A percentile compares a stretch with the other conserved stretches of the same genome.
Evolutionary conservation across 2,113 vertebrate species (phyloP).

Genomic region (Pogonocichla stellata): DNA sequence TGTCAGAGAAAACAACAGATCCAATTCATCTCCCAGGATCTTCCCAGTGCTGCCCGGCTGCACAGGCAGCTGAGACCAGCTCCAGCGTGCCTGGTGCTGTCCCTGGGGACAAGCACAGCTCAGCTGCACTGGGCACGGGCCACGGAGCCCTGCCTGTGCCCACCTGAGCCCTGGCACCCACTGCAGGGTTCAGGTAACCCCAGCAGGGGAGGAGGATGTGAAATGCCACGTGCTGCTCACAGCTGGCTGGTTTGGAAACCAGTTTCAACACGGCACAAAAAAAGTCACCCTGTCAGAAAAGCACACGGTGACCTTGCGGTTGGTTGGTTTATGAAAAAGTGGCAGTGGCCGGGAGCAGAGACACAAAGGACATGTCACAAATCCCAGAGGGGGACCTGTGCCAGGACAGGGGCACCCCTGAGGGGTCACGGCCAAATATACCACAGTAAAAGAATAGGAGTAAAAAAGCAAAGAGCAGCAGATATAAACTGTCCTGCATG

Average conservation of each 20-base stretch:
- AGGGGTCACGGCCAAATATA: accelerated
- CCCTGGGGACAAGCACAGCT: background rate
- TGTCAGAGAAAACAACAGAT: slow-evolving; percentile 28
- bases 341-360: background rate
- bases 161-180: background rate
- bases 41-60: slow-evolving; percentile 19
- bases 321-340: background rate
- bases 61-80: slow-evolving; percentile 14
- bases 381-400: background rate
- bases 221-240: background rate
- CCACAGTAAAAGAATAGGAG: background rate
- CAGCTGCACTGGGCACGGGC: background rate
- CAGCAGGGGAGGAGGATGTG: background rate
- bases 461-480: background rate
- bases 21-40: background rate
- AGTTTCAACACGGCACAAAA: background rate
- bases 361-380: background rate
- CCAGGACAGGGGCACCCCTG: background rate
- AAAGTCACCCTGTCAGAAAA: background rate
- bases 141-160: accelerated
- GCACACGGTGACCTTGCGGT: background rate
- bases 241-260: slow-evolving; percentile 1
- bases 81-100: background rate
- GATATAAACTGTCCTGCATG: accelerated
- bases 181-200: slow-evolving; percentile 2